These are phyloP conservation scores for Lutjanus campechanus DNA, from an alignment of 2,797 vertebrate genomes.

Conservation along the genomic window DNA sequence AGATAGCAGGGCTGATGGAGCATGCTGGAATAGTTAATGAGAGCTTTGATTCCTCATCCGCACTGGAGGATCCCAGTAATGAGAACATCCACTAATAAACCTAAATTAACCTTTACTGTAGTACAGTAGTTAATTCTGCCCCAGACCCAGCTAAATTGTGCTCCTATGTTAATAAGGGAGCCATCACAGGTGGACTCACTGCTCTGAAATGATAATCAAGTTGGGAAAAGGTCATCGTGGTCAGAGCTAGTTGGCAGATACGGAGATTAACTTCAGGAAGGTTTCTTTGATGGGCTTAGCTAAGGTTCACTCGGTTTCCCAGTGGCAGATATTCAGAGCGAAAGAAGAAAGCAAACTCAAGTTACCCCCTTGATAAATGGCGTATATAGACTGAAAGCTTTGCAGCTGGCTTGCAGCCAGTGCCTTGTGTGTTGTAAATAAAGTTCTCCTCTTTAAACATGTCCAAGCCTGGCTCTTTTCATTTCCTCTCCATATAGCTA, in stretches of 20 bases:
- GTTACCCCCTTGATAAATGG: conserved; percentile 81
- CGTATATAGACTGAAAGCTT: conserved; percentile 78
- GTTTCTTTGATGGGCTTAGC: conserved; percentile 64
- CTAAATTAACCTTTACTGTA: conserved; percentile 64
- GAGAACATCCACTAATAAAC: conserved; percentile 60
- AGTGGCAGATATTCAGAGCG: conserved; percentile 40
- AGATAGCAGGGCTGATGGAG: conserved; percentile 42
- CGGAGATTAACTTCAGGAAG: conserved; percentile 62
- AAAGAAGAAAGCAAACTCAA: conserved; percentile 59
- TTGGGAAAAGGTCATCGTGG: conserved; percentile 59
- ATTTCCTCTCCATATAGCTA: conserved; percentile 71
- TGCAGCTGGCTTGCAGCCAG: conserved; percentile 81
- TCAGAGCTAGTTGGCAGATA: conserved; percentile 50
- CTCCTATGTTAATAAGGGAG: conserved; percentile 55
- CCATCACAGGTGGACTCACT: conserved; percentile 36
- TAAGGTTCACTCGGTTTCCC: conserved; percentile 50
- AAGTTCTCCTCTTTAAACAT: conserved; percentile 87
- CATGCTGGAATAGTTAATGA: conserved; percentile 40
- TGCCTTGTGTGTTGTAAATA: conserved; percentile 90
- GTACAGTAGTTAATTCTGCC: conserved; percentile 50
- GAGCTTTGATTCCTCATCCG: conserved; percentile 60
- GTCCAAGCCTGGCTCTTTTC: conserved; percentile 75
- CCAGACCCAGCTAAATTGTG: conserved; percentile 8
- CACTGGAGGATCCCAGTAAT: conserved; percentile 49
- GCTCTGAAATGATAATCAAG: conserved; percentile 59